phyloP scores from a whole-genome alignment of 1,140 invertebrate genomes.

The Coelopa frigida region DNA sequence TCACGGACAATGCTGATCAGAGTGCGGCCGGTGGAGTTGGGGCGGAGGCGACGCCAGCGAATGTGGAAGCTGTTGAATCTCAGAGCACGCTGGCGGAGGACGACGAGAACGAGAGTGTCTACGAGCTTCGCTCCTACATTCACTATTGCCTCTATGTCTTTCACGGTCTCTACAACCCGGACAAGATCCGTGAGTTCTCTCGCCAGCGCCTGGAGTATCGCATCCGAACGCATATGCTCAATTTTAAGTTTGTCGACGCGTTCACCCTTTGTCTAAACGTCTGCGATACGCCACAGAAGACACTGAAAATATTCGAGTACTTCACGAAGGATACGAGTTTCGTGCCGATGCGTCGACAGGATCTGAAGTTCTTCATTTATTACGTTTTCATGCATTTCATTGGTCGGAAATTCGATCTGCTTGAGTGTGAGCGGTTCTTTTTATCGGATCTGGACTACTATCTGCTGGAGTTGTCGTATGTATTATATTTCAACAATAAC shows the following conservation, averaged over 20 bases:
- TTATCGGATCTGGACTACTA: slow-evolving; percentile 42
- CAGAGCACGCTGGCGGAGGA: neutral
- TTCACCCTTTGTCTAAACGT: slow-evolving; percentile 35
- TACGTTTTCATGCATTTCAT: slow-evolving; percentile 39
- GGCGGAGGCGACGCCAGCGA: neutral
- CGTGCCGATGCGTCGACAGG: slow-evolving; percentile 35
- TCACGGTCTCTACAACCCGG: slow-evolving; percentile 48
- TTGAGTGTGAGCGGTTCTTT: slow-evolving; percentile 39
- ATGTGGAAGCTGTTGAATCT: neutral
- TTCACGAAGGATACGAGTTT: slow-evolving; percentile 44
- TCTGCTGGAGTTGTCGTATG: slow-evolving; percentile 39
- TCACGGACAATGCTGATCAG: slow-evolving; percentile 2
- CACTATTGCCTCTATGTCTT: slow-evolving; percentile 53
- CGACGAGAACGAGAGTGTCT: slow-evolving; percentile 23
- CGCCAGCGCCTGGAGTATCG: slow-evolving; percentile 36
- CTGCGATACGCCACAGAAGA: slow-evolving; percentile 26
- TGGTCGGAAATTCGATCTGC: slow-evolving; percentile 32
- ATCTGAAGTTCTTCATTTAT: slow-evolving; percentile 43
- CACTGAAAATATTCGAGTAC: slow-evolving; percentile 42
- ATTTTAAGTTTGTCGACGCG: slow-evolving; percentile 40
- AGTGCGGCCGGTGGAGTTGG: slow-evolving; percentile 1
- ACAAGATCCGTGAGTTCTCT: slow-evolving; percentile 45
- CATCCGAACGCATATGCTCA: slow-evolving; percentile 40
- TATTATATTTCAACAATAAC: slow-evolving; percentile 43
- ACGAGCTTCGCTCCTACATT: slow-evolving; percentile 40